Evolutionary conservation across 2,113 vertebrate species (phyloP).

Genomic region (Leiothrix lutea): DNA sequence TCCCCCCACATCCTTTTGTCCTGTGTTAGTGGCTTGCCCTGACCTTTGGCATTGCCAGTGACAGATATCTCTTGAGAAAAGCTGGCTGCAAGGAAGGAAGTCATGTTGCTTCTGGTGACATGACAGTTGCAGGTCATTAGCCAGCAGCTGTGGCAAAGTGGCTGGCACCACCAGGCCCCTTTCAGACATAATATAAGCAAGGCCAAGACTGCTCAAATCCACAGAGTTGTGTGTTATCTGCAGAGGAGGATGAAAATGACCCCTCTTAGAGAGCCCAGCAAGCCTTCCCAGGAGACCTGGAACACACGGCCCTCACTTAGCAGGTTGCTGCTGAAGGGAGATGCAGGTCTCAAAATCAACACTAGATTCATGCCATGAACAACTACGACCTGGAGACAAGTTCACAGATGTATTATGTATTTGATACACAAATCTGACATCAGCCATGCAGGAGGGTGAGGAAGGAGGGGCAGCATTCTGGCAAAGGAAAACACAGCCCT

Average conservation of each 20-base stretch:
- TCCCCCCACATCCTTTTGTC: rapidly evolving
- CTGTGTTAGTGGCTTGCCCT: neutral
- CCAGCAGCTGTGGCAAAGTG: neutral
- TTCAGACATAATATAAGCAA: neutral
- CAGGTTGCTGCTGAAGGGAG: neutral
- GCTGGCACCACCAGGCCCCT: neutral
- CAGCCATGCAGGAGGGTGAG: neutral
- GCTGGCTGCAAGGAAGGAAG: neutral
- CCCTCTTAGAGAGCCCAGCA: neutral
- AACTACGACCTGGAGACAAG: neutral
- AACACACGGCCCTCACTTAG: neutral
- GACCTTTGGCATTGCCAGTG: neutral
- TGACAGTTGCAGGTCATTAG: neutral
- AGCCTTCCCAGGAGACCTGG: neutral
- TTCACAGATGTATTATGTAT: neutral
- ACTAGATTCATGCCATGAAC: neutral
- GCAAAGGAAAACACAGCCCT: neutral
- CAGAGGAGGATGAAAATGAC: neutral
- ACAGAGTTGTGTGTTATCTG: rapidly evolving
- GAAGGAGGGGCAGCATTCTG: neutral
- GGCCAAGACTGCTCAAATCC: neutral
- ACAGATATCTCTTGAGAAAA: neutral
- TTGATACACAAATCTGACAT: neutral
- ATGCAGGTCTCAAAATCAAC: neutral
- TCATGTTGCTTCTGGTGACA: neutral